phyloP scores from a whole-genome alignment of 2,113 vertebrate genomes.

The Megaceryle maxima region DNA sequence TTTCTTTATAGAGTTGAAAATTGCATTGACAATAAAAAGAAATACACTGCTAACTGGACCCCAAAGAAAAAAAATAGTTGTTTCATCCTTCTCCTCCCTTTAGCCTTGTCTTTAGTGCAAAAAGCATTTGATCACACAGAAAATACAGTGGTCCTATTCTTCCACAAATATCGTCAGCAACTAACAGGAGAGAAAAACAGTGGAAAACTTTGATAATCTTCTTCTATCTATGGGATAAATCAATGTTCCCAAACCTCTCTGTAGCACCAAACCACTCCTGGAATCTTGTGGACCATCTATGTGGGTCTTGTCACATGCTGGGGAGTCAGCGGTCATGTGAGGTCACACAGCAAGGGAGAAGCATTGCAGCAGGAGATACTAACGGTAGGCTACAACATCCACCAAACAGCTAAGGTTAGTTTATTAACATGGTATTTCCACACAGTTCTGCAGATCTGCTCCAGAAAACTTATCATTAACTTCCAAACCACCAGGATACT shows the following conservation, averaged over 20 bases:
- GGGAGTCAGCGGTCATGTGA: background rate
- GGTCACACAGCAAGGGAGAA: background rate
- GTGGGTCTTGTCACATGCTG: conserved; percentile 32
- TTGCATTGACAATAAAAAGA: background rate
- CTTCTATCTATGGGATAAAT: conserved; percentile 19
- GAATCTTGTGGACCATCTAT: background rate
- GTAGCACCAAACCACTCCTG: background rate
- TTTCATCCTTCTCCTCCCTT: background rate
- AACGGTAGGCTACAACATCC: background rate
- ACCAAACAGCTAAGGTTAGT: background rate
- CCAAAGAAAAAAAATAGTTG: background rate
- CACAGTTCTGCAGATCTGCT: background rate
- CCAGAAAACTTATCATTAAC: background rate
- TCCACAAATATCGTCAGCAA: background rate
- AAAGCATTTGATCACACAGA: background rate
- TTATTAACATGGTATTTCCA: background rate
- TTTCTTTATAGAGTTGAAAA: background rate
- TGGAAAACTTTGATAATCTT: conserved; percentile 24
- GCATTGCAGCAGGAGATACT: background rate
- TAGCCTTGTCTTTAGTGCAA: background rate
- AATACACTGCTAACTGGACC: background rate
- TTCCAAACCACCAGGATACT: background rate
- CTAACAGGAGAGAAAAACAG: background rate
- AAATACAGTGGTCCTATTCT: conserved; percentile 48
- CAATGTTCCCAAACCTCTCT: background rate